These are phyloP conservation scores for Molossus alvarezi DNA, from an alignment of 2,797 vertebrate genomes.

Conservation along the genomic window DNA sequence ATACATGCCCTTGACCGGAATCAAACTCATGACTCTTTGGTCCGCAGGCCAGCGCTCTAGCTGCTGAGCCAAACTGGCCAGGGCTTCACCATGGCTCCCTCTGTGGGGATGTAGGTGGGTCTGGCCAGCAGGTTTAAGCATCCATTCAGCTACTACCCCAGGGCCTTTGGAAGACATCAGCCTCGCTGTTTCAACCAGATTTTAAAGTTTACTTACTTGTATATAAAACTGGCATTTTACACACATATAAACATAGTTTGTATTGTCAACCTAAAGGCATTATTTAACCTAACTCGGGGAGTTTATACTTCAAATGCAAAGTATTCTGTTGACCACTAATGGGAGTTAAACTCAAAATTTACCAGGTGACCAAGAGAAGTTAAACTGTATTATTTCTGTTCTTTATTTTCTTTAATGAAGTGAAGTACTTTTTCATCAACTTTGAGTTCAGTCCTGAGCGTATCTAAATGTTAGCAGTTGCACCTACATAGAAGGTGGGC, in stretches of 20 bases:
- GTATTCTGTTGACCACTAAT: neutral
- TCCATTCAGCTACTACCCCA: neutral
- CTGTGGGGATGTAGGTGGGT: neutral
- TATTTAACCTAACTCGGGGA: neutral
- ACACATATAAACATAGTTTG: conserved; percentile 81
- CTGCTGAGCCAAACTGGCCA: neutral
- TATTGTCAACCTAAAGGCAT: conserved; percentile 50
- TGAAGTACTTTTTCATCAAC: neutral
- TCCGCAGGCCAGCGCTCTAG: too few species aligned
- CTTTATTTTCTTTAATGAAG: neutral
- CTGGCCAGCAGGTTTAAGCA: neutral
- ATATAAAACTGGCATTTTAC: conserved; percentile 90
- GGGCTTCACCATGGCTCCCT: neutral
- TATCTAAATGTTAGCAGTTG: too few species aligned
- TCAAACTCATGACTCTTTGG: too few species aligned
- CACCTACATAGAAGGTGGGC: neutral
- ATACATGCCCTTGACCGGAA: neutral
- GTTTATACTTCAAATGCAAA: conserved; percentile 29
- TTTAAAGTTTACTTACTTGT: conserved; percentile 88
- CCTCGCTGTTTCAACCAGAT: conserved; percentile 83
- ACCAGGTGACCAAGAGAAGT: neutral
- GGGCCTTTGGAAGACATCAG: neutral
- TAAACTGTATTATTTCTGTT: neutral
- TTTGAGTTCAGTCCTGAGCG: neutral
- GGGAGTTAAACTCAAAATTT: neutral